Conservation (phyloP, 2,113 vertebrate genomes). For the Microcebus lehilahytsara region DNA sequence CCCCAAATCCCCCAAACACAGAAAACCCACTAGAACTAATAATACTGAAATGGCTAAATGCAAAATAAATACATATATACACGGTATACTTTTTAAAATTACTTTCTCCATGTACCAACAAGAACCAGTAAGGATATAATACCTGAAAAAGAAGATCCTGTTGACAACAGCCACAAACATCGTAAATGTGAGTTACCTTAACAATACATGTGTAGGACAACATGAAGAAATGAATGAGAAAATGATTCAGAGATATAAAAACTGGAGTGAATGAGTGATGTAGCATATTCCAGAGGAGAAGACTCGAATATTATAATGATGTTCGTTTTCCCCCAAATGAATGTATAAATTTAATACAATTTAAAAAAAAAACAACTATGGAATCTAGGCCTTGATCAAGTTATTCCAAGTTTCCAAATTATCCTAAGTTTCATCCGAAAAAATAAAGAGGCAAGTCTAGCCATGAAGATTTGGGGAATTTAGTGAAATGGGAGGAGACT, state of each 20-base stretch:
- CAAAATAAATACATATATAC: not conserved
- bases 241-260: not conserved
- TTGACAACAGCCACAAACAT: not conserved
- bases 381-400: not conserved
- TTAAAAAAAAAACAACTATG: not conserved
- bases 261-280: not conserved
- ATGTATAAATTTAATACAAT: not conserved
- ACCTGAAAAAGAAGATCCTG: not conserved
- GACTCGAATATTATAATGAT: not conserved
- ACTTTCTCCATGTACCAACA: not conserved
- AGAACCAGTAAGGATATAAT: not conserved
- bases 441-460: not conserved
- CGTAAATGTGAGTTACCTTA: not conserved
- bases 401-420: conserved; percentile 26
- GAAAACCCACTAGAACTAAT: not conserved
- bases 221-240: not conserved
- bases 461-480: not conserved
- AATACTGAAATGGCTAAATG: not conserved
- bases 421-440: not conserved
- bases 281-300: not conserved
- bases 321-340: not conserved
- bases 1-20: not conserved
- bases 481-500: not conserved
- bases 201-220: no score
- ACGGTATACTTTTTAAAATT: not conserved